Conservation (phyloP, 2,113 vertebrate species). For the Hydrochoerus hydrochaeris region DNA sequence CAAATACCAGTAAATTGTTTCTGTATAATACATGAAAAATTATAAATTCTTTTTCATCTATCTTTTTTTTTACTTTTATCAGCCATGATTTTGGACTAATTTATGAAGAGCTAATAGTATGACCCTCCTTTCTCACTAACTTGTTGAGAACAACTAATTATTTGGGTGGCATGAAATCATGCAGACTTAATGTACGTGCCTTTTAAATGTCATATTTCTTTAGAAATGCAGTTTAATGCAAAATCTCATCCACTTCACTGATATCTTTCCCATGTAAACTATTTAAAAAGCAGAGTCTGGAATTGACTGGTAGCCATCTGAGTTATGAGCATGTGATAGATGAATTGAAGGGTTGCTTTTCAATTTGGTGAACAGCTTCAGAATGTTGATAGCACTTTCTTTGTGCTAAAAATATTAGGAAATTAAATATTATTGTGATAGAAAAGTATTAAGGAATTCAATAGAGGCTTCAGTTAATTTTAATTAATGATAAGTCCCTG, state of each 20-base stretch:
- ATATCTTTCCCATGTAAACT: not conserved
- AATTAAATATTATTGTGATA: slow-evolving; percentile 17
- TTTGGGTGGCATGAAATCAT: not conserved
- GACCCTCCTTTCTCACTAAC: not conserved
- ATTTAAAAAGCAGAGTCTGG: slow-evolving; percentile 43
- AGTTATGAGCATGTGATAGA: not conserved
- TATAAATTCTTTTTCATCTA: not conserved
- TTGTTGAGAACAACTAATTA: slow-evolving; percentile 22
- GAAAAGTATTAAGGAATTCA: not conserved
- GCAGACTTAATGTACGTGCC: not conserved
- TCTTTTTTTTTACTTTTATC: not conserved
- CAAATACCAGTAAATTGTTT: not conserved
- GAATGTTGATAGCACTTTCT: not conserved
- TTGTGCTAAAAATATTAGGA: not conserved
- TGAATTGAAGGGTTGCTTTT: slow-evolving; percentile 22
- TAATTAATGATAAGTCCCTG: not conserved
- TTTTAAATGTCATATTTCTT: not conserved
- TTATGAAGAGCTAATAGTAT: not conserved
- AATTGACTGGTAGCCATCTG: not conserved
- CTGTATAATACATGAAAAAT: not conserved
- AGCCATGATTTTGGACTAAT: not conserved
- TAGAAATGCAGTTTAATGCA: slow-evolving; percentile 13
- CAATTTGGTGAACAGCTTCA: not conserved
- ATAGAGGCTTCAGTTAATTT: not conserved
- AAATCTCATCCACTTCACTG: not conserved